These are phyloP conservation scores for Latrodectus geometricus DNA, from an alignment of 1,140 invertebrate species.

Conservation along the genomic window DNA sequence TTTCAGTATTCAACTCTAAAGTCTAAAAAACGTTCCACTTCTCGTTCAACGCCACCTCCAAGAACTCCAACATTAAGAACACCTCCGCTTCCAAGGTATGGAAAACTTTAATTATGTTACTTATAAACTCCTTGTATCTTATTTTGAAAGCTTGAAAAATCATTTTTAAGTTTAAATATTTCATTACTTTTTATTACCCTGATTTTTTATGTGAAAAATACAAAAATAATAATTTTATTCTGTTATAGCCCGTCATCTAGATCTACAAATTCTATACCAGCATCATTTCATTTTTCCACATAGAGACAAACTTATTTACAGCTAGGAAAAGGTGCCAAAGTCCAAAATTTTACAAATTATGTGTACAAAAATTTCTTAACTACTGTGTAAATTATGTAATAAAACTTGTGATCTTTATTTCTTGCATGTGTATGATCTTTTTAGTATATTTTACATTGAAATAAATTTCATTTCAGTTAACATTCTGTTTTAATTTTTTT, in stretches of 20 bases:
- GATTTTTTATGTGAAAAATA: background rate
- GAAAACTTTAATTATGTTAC: background rate
- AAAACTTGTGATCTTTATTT: too few species aligned
- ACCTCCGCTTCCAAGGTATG: conserved; percentile 52
- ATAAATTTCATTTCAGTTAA: too few species aligned
- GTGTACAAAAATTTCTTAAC: too few species aligned
- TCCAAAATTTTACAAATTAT: too few species aligned
- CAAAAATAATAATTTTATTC: background rate
- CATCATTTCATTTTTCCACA: conserved; percentile 44
- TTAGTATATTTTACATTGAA: too few species aligned
- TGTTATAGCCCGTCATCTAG: conserved; percentile 37
- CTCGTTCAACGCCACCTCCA: conserved; percentile 46
- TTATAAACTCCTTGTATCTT: background rate
- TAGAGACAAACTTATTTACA: background rate
- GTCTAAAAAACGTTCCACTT: conserved; percentile 41
- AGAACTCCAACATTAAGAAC: conserved; percentile 53
- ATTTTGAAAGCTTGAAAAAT: background rate
- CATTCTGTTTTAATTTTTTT: too few species aligned
- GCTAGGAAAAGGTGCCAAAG: too few species aligned
- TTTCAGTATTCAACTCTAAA: conserved; percentile 56
- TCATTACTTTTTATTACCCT: background rate
- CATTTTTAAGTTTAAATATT: background rate
- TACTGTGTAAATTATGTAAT: too few species aligned
- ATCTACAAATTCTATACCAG: conserved; percentile 48
- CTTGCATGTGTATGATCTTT: too few species aligned